Conservation (phyloP, 1,140 invertebrate species). For the Drosophila nebulosa region DNA sequence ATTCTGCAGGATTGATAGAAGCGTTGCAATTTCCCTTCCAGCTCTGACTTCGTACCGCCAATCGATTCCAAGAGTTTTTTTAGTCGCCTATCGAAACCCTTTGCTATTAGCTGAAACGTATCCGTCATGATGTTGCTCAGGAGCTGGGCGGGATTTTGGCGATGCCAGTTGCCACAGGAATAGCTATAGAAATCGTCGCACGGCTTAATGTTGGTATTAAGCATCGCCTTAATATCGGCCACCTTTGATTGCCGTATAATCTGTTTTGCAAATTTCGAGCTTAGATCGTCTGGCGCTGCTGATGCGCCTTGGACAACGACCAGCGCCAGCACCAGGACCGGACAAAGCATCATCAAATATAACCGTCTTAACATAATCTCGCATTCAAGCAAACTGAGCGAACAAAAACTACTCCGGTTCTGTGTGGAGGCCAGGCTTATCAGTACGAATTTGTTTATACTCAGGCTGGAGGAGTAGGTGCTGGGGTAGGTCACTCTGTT, state of each 20-base stretch:
- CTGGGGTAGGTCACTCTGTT: slow-evolving; percentile 43
- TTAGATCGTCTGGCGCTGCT: slow-evolving; percentile 43
- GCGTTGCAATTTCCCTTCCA: slow-evolving; percentile 51
- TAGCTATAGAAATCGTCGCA: slow-evolving; percentile 85
- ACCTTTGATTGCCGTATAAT: slow-evolving; percentile 51
- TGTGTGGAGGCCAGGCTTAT: slow-evolving; percentile 23
- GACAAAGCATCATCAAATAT: not conserved
- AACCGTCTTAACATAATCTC: slow-evolving; percentile 35
- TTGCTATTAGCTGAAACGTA: slow-evolving; percentile 44
- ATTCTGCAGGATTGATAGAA: slow-evolving; percentile 55
- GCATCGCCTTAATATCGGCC: slow-evolving; percentile 55
- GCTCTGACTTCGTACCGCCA: not conserved
- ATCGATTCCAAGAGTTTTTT: slow-evolving; percentile 28
- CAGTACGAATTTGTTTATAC: slow-evolving; percentile 26
- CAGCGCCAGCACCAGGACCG: not conserved
- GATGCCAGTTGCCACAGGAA: slow-evolving; percentile 86
- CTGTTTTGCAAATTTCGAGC: slow-evolving; percentile 38
- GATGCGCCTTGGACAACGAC: slow-evolving; percentile 3
- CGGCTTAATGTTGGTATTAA: slow-evolving; percentile 82
- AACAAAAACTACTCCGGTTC: not conserved
- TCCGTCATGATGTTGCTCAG: slow-evolving; percentile 39
- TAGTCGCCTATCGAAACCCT: slow-evolving; percentile 51
- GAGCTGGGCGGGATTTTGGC: slow-evolving; percentile 58
- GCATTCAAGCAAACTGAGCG: slow-evolving; percentile 37
- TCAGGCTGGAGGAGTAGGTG: not conserved